These are phyloP conservation scores for Ginglymostoma cirratum DNA, from an alignment of 2,113 vertebrate species.

Conservation along the genomic window DNA sequence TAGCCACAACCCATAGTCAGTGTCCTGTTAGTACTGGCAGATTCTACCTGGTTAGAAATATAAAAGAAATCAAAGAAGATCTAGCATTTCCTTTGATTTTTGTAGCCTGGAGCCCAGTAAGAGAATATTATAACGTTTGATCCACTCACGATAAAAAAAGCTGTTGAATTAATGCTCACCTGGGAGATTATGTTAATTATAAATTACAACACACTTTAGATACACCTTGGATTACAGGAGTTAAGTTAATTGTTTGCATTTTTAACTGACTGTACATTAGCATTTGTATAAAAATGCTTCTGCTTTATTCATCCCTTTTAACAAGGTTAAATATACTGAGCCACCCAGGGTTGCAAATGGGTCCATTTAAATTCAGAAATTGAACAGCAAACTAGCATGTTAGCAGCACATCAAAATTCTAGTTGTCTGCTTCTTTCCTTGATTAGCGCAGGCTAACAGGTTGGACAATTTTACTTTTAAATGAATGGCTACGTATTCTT, in stretches of 20 bases:
- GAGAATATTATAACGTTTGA: background rate
- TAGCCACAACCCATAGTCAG: background rate
- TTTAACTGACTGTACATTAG: background rate
- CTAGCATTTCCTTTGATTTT: background rate
- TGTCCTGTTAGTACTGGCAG: background rate
- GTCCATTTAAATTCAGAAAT: background rate
- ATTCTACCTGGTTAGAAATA: background rate
- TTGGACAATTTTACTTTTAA: background rate
- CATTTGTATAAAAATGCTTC: background rate
- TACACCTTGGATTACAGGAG: background rate
- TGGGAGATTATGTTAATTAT: background rate
- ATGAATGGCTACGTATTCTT: background rate
- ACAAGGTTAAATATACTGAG: background rate
- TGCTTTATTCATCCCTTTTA: background rate
- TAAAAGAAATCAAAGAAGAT: conserved; percentile 13
- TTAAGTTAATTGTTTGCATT: background rate
- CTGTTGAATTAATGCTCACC: background rate
- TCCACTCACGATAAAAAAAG: background rate
- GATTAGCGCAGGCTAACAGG: background rate
- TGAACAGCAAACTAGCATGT: background rate
- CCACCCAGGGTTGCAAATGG: background rate
- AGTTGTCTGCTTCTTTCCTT: background rate
- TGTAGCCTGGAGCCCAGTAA: background rate
- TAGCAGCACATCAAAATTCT: background rate
- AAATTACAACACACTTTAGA: background rate